These are phyloP conservation scores for Cydia amplana DNA, from an alignment of 1,140 invertebrate genomes.

Conservation along the genomic window DNA sequence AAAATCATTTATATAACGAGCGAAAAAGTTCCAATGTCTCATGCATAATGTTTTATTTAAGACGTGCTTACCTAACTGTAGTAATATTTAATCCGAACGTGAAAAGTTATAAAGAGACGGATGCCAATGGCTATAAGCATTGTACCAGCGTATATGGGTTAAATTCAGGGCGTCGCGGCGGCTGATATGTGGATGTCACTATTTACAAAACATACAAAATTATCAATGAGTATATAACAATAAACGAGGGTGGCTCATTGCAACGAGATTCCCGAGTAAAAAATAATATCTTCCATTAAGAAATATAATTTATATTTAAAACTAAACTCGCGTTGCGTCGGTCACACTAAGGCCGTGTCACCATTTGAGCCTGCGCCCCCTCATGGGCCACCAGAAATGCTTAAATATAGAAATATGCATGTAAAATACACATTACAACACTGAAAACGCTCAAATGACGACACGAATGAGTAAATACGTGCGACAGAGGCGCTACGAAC, in stretches of 20 bases:
- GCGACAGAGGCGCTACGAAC: conserved; percentile 29
- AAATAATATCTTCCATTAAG: conserved; percentile 39
- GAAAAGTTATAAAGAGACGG: not conserved
- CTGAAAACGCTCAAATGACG: conserved; percentile 1
- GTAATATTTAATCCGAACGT: too few relatives aligned
- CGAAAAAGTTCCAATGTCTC: too few relatives aligned
- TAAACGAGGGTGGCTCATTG: conserved; percentile 34
- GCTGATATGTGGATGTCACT: conserved; percentile 56
- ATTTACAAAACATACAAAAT: conserved; percentile 59
- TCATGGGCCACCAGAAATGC: not conserved
- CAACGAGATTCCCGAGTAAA: conserved; percentile 47
- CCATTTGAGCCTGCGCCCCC: not conserved
- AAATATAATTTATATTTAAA: conserved; percentile 35
- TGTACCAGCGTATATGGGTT: not conserved
- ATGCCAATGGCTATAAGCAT: not conserved
- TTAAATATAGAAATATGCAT: conserved; percentile 36
- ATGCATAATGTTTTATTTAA: too few relatives aligned
- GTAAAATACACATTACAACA: conserved; percentile 24
- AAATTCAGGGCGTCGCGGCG: conserved; percentile 32
- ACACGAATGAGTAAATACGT: conserved; percentile 44
- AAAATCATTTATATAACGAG: too few relatives aligned
- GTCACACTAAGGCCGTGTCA: conserved; percentile 2
- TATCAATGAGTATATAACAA: conserved; percentile 53
- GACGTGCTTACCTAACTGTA: too few relatives aligned
- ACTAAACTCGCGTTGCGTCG: conserved; percentile 29